These are phyloP conservation scores for Pao palembangensis DNA, from an alignment of 2,113 vertebrate species.

Conservation along the genomic window DNA sequence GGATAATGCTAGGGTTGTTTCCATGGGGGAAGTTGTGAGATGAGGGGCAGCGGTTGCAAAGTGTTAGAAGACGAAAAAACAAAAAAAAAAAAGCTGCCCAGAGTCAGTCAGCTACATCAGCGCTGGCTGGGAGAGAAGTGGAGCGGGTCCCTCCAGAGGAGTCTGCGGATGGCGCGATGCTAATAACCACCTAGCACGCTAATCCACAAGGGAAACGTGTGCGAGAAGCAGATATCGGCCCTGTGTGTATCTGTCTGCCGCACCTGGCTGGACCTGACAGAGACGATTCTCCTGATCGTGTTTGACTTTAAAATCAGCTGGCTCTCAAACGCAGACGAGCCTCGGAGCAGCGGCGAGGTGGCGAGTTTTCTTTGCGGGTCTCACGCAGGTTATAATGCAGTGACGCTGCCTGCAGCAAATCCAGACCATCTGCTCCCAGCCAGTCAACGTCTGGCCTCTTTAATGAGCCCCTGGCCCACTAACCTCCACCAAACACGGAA, in stretches of 20 bases:
- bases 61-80: not conserved
- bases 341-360: too few species aligned
- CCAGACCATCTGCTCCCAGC: slow-evolving; percentile 16
- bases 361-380: too few species aligned
- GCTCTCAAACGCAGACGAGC: too few species aligned
- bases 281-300: not conserved
- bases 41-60: slow-evolving; percentile 40
- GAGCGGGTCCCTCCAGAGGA: slow-evolving; percentile 23
- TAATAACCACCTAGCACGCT: slow-evolving; percentile 26
- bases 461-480: too few species aligned
- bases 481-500: not conserved
- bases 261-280: slow-evolving; percentile 19
- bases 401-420: slow-evolving; percentile 7
- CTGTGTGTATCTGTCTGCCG: slow-evolving; percentile 6
- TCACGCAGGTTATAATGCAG: too few species aligned
- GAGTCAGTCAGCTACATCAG: slow-evolving; percentile 37
- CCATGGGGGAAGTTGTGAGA: slow-evolving; percentile 63
- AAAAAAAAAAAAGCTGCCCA: slow-evolving; percentile 25
- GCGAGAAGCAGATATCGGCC: slow-evolving; percentile 51
- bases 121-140: slow-evolving; percentile 17
- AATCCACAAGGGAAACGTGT: slow-evolving; percentile 27
- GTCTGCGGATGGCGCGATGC: slow-evolving; percentile 19
- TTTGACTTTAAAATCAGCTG: not conserved
- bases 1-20: slow-evolving; percentile 66
- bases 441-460: slow-evolving; percentile 7